These are phyloP conservation scores for Neodontobutis hainanensis DNA, from an alignment of 2,113 vertebrate genomes.

Conservation along the genomic window DNA sequence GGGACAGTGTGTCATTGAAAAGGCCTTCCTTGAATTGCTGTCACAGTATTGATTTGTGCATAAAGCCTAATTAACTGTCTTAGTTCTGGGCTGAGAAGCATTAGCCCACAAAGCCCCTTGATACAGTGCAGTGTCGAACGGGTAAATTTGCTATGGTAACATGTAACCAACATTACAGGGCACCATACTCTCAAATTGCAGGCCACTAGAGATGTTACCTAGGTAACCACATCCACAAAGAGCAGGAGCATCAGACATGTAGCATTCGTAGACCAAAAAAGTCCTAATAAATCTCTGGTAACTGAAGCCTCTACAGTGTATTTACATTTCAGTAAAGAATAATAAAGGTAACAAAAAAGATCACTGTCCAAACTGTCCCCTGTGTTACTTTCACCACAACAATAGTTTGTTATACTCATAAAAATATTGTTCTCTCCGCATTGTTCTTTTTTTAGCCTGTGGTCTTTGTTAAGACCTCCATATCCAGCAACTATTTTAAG, in stretches of 20 bases:
- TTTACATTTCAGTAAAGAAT: not conserved
- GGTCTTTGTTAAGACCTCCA: not conserved
- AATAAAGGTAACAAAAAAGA: not conserved
- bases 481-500: not conserved
- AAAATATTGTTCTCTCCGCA: not conserved
- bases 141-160: conserved; percentile 66
- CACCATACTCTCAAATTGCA: conserved; percentile 70
- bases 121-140: conserved; percentile 42
- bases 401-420: not conserved
- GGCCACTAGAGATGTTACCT: conserved; percentile 78
- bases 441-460: not conserved
- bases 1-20: conserved; percentile 33
- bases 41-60: conserved; percentile 66
- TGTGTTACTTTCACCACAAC: not conserved
- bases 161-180: conserved; percentile 64
- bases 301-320: too few relatives aligned
- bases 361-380: not conserved
- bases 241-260: conserved; percentile 51
- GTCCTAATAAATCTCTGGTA: too few relatives aligned
- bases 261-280: conserved; percentile 44
- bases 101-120: conserved; percentile 52
- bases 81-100: conserved; percentile 47
- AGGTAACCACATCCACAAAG: conserved; percentile 75
- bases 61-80: conserved; percentile 67
- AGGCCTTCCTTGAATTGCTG: conserved; percentile 42